phyloP scores from a whole-genome alignment of 2,888 invertebrate species.

The Drosophila borborema region DNA sequence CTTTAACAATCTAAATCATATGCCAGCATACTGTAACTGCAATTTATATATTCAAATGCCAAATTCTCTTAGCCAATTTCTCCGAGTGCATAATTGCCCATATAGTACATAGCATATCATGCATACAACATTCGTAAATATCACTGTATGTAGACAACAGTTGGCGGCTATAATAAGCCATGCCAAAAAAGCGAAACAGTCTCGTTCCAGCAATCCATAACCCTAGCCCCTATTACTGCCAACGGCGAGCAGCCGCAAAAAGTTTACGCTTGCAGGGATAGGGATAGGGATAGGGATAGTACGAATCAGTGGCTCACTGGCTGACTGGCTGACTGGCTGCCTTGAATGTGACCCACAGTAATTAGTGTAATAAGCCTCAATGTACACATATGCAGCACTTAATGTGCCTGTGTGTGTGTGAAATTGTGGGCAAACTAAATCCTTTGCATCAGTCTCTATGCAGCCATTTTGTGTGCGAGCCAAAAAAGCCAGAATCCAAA shows the following conservation, averaged over 20 bases:
- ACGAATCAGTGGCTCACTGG: conserved; percentile 10
- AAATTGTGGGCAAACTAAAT: conserved; percentile 29
- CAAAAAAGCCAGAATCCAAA: conserved; percentile 50
- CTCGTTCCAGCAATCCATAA: not conserved
- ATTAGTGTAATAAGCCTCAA: conserved; percentile 79
- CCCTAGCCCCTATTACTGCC: no score
- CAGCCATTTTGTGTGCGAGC: conserved; percentile 45
- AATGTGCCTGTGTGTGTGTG: conserved; percentile 16
- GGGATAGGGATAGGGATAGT: conserved; percentile 1
- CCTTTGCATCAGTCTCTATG: conserved; percentile 52
- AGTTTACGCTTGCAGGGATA: conserved; percentile 48
- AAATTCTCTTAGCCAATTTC: not conserved
- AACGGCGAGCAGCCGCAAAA: conserved; percentile 56
- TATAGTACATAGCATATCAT: conserved; percentile 14
- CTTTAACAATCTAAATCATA: no score
- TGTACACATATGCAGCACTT: conserved; percentile 33
- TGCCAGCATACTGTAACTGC: no score
- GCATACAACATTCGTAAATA: conserved; percentile 23
- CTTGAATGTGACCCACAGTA: conserved; percentile 62
- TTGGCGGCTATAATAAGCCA: conserved; percentile 61
- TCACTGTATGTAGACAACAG: conserved; percentile 38
- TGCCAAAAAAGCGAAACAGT: conserved; percentile 53
- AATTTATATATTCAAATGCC: not conserved
- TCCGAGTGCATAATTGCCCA: conserved; percentile 22
- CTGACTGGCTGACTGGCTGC: conserved; percentile 13